A percentile compares a stretch with the other conserved stretches of the same genome.
phyloP scores from a whole-genome alignment of 2,113 vertebrate species.

The Tricholaema leucomelas region DNA sequence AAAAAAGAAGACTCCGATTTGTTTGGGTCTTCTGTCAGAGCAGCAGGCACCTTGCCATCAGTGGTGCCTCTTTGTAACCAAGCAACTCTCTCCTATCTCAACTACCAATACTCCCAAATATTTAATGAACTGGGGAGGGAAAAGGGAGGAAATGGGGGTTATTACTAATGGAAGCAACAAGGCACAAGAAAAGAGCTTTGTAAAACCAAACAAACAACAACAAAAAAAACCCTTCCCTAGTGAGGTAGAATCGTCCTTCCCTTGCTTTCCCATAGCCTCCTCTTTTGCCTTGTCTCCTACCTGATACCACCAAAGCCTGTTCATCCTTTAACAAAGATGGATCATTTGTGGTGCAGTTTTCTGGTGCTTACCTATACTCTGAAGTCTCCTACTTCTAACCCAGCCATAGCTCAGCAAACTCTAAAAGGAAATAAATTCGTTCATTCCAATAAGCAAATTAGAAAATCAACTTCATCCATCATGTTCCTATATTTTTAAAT shows the following conservation, averaged over 20 bases:
- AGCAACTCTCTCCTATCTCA: not conserved
- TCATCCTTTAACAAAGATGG: conserved; percentile 22
- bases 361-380: not conserved
- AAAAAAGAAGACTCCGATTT: not conserved
- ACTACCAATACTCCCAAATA: not conserved
- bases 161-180: not conserved
- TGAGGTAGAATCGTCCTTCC: not conserved
- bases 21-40: conserved; percentile 36
- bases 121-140: not conserved
- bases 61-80: not conserved
- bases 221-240: not conserved
- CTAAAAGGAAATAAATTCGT: conserved; percentile 32
- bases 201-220: not conserved
- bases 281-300: conserved; percentile 1
- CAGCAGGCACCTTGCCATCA: not conserved
- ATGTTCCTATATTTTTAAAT: conserved; percentile 50
- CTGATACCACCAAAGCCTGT: conserved; percentile 3
- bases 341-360: not conserved
- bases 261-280: not conserved
- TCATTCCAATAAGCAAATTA: conserved; percentile 50
- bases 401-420: not conserved
- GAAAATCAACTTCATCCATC: conserved; percentile 50
- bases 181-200: not conserved
- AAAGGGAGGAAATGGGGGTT: not conserved
- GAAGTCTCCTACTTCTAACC: conserved; percentile 20